phyloP scores from a whole-genome alignment of 2,797 vertebrate genomes.

The Acanthiza pusilla region DNA sequence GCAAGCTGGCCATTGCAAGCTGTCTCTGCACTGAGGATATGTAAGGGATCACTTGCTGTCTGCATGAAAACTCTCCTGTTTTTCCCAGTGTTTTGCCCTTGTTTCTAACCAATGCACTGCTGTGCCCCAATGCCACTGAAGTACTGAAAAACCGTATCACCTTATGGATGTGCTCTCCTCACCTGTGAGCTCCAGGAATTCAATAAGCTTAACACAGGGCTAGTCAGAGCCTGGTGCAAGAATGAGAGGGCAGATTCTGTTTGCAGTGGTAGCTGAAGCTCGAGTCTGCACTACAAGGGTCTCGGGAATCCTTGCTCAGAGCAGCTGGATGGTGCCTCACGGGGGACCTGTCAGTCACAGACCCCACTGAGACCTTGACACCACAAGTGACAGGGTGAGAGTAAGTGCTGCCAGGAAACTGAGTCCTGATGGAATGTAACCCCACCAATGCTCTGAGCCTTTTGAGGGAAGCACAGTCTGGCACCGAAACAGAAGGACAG shows the following conservation, averaged over 20 bases:
- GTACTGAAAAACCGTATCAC: background rate
- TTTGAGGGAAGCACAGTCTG: background rate
- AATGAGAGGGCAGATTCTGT: background rate
- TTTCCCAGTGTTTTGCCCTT: background rate
- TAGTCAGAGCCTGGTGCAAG: background rate
- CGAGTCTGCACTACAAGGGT: background rate
- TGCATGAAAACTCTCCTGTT: background rate
- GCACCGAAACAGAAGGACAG: background rate
- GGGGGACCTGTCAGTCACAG: background rate
- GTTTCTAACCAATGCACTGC: background rate
- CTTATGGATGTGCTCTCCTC: background rate
- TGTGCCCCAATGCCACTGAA: background rate
- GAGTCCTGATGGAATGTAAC: background rate
- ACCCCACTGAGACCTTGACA: fast-evolving
- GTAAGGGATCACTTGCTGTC: background rate
- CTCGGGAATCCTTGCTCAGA: background rate
- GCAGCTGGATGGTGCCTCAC: background rate
- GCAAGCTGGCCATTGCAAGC: background rate
- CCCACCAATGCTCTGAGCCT: background rate
- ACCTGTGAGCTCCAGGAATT: background rate
- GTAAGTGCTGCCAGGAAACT: background rate
- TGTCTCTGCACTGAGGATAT: background rate
- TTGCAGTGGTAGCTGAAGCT: background rate
- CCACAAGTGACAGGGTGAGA: background rate
- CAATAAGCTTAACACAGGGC: background rate